Base-by-base conservation (phyloP, 2,888 invertebrate species). In the Cheilosia grossa region DNA sequence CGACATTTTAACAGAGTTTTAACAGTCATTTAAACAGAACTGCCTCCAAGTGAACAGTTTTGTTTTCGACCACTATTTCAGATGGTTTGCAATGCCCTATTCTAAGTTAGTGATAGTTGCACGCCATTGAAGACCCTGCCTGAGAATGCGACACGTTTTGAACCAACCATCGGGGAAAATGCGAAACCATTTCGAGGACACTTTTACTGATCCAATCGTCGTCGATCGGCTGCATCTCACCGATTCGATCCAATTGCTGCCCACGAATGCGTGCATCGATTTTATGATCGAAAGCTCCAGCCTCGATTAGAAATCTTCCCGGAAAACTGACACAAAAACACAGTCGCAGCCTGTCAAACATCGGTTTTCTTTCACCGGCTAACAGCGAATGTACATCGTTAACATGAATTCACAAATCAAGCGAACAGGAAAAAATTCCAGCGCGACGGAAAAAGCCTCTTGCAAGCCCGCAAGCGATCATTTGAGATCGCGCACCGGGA, bases 391-490 rank as follows among this genome's bases (percentile, higher is more conserved):
- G 47, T n/a, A 42, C 47, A 21, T 78, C 77, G 72, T 82, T 72
- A 82, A 67, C 77, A 77, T 67, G 24, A 56, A 66, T 72, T 51
- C 21, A 24, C 33, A 49, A 30, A 56, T 19, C 69, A n/a, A 42
- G 44, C 47, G 67, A 42, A 49, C 44, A 10, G 24, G n/a, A 10
- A 30, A 51, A 58, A 17, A 27, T 40, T 27, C 27, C 27, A 10
- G 0, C 40, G 19, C 13, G 19, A 10, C 2, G 7, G n/a, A 19
- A 66, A 53, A 61, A 77, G 59, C 27, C n/a, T 40, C 13, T 33
- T 49, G n/a, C 24, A 44, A 42, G 27, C 44, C 79, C 53, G 19
- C 63, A 56, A 72, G 82, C 78, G 17, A 33, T 61, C 61, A 73
- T 56, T 69, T 63, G 27, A 37, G 37, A 21, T 33, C 42, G 17